A percentile compares a stretch with the other conserved stretches of the same genome.
Evolutionary conservation across 2,888 invertebrate genomes (phyloP).

Genomic region (Agonum fuliginosum): DNA sequence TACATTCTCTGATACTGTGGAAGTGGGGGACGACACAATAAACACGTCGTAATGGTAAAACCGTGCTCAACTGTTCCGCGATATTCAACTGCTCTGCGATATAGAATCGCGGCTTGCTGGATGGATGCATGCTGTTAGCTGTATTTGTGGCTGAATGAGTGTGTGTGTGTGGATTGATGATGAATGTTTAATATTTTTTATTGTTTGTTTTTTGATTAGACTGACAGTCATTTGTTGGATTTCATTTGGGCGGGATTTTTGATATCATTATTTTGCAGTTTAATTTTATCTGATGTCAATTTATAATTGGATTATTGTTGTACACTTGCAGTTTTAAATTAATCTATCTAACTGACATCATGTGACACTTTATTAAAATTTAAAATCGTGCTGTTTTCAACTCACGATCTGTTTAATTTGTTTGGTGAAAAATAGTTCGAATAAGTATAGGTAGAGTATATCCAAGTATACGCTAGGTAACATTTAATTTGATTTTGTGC

Average conservation of each 20-base stretch:
- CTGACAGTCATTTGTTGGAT: slow-evolving; percentile 49
- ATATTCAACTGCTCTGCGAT: slow-evolving; percentile 69
- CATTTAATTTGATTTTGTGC: too few species aligned
- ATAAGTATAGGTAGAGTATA: too few species aligned
- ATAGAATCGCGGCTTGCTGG: slow-evolving; percentile 62
- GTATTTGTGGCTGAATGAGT: too few species aligned
- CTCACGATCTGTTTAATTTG: background rate
- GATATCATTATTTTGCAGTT: slow-evolving; percentile 51
- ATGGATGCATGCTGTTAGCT: slow-evolving; percentile 12
- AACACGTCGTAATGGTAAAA: slow-evolving; percentile 73
- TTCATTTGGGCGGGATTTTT: slow-evolving; percentile 39
- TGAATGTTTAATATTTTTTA: slow-evolving; percentile 56
- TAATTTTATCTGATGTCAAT: slow-evolving; percentile 48
- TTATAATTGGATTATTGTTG: slow-evolving; percentile 40
- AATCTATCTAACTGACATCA: background rate
- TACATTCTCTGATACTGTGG: slow-evolving; percentile 61
- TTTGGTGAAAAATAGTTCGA: too few species aligned
- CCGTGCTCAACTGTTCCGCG: slow-evolving; percentile 72
- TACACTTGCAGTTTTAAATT: slow-evolving; percentile 9
- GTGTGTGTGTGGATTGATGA: slow-evolving; percentile 45
- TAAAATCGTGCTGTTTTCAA: background rate
- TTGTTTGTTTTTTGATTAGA: slow-evolving; percentile 55
- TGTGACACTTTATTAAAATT: background rate
- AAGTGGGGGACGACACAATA: slow-evolving; percentile 69
- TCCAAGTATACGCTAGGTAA: too few species aligned